phyloP scores from a whole-genome alignment of 1,140 invertebrate species.

The Melanaphis sacchari region DNA sequence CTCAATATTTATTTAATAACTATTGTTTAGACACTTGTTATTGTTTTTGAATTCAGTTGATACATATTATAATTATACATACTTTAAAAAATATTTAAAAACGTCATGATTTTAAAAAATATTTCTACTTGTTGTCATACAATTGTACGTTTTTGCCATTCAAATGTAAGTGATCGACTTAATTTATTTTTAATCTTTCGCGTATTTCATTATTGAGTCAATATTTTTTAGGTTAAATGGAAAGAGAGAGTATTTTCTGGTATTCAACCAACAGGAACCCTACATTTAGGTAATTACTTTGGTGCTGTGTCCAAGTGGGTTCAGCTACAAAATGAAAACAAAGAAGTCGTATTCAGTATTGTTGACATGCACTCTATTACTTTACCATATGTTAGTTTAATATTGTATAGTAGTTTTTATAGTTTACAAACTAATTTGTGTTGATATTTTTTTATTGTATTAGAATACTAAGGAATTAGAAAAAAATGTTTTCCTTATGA shows the following conservation, averaged over 20 bases:
- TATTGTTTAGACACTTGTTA: not conserved
- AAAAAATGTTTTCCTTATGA: conserved; percentile 77
- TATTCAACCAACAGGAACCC: conserved; percentile 92
- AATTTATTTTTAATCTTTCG: not conserved
- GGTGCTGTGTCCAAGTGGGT: conserved; percentile 91
- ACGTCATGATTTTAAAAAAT: conserved; percentile 18
- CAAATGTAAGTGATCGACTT: not conserved
- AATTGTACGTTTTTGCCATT: conserved; percentile 4
- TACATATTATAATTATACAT: not conserved
- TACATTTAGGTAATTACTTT: conserved; percentile 97
- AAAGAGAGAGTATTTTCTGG: conserved; percentile 78
- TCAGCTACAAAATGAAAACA: conserved; percentile 76
- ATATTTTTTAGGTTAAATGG: conserved; percentile 35
- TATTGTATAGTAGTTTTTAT: not conserved
- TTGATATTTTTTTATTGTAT: conserved; percentile 57
- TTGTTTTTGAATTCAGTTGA: not conserved
- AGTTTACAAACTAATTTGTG: not conserved
- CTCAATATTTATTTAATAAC: not conserved
- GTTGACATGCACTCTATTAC: conserved; percentile 97
- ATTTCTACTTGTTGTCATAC: not conserved
- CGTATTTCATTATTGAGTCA: not conserved
- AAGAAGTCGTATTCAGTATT: conserved; percentile 82
- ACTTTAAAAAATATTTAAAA: not conserved
- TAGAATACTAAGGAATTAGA: conserved; percentile 74
- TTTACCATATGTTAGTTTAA: conserved; percentile 73